These are phyloP conservation scores for Pogonocherus hispidulus DNA, from an alignment of 2,888 invertebrate genomes.

Conservation along the genomic window DNA sequence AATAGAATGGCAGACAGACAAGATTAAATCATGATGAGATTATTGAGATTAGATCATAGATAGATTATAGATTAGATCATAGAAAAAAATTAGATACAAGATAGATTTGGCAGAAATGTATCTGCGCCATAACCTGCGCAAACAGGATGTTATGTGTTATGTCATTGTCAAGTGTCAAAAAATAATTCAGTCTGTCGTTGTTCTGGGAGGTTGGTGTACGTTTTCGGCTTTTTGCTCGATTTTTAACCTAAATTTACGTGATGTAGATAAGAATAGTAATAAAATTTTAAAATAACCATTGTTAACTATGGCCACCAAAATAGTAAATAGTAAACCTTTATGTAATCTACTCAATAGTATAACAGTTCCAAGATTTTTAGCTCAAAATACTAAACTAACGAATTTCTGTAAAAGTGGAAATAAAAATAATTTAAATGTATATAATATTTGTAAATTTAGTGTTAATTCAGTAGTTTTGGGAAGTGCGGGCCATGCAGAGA, in stretches of 20 bases:
- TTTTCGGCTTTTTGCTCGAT: not conserved
- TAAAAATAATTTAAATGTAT: constrained; percentile 35
- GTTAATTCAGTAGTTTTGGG: constrained; percentile 57
- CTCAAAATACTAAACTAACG: constrained; percentile 46
- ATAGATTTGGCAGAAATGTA: too few species aligned
- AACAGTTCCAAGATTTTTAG: constrained; percentile 22
- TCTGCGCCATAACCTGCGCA: too few species aligned
- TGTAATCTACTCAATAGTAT: constrained; percentile 37
- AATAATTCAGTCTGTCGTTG: not conserved
- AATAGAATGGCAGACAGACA: too few species aligned
- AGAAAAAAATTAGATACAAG: too few species aligned
- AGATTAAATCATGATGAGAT: too few species aligned
- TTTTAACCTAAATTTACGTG: constrained; percentile 23
- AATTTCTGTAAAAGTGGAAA: constrained; percentile 41
- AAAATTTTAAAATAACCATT: constrained; percentile 6
- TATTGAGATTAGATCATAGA: too few species aligned
- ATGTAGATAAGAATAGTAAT: constrained; percentile 3
- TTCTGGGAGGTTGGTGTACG: not conserved
- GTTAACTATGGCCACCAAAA: constrained; percentile 49
- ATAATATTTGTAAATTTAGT: constrained; percentile 54
- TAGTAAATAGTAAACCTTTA: constrained; percentile 43
- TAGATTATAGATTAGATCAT: too few species aligned
- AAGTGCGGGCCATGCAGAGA: constrained; percentile 65
- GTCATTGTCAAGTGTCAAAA: constrained; percentile 14
- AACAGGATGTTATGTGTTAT: too few species aligned